Conservation (phyloP, 2,113 vertebrate genomes). For the Micronycteris hirsuta region DNA sequence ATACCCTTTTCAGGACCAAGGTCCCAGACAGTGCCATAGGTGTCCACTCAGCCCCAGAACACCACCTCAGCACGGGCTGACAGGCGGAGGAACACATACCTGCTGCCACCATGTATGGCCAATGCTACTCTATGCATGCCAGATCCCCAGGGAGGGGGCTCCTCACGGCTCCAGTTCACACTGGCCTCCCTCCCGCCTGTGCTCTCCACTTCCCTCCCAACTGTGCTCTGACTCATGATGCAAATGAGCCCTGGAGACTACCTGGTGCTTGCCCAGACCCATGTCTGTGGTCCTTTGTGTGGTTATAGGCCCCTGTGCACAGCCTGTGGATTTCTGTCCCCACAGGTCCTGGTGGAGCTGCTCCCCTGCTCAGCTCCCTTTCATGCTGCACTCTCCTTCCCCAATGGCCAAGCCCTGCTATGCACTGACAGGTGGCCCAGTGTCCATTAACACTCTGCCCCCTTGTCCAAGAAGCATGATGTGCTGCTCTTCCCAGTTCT, state of each 20-base stretch:
- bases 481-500: neutral
- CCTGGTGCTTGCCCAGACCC: neutral
- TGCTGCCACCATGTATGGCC: rapidly evolving
- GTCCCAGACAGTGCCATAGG: neutral
- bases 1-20: neutral
- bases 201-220: too few relatives aligned
- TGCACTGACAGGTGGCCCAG: neutral
- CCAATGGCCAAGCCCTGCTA: neutral
- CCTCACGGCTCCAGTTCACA: neutral
- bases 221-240: neutral
- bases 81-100: rapidly evolving
- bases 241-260: neutral
- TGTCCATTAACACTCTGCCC: rapidly evolving
- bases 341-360: rapidly evolving
- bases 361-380: neutral
- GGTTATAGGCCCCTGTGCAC: neutral
- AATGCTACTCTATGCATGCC: rapidly evolving
- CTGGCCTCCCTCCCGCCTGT: too few relatives aligned
- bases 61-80: neutral
- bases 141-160: neutral
- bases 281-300: neutral
- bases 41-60: too few relatives aligned
- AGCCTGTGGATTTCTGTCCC: neutral
- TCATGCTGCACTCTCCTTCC: neutral
- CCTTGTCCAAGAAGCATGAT: neutral